A percentile compares a stretch with the other conserved stretches of the same genome.
These are phyloP conservation scores for Simalia tracyae DNA, from an alignment of 2,797 vertebrate species.

Conservation along the genomic window DNA sequence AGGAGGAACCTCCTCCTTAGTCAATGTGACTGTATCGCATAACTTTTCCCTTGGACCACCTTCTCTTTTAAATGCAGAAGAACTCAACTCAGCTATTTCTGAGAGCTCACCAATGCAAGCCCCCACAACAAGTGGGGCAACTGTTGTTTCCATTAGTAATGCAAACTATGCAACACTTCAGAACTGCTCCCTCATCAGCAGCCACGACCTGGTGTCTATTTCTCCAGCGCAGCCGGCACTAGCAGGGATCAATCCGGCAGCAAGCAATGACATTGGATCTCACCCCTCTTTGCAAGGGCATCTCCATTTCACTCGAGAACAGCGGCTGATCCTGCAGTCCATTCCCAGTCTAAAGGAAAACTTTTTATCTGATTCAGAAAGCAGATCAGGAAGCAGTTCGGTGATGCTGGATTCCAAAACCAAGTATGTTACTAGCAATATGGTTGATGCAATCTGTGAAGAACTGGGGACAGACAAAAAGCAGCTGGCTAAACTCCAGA, in stretches of 20 bases:
- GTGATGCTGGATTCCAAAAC: conserved; percentile 82
- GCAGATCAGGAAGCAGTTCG: conserved; percentile 76
- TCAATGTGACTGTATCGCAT: conserved; percentile 74
- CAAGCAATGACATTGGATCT: conserved; percentile 66
- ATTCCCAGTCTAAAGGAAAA: conserved; percentile 81
- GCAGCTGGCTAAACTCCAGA: conserved; percentile 94
- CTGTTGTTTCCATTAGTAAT: conserved; percentile 83
- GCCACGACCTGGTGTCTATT: conserved; percentile 85
- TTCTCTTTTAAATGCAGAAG: conserved; percentile 74
- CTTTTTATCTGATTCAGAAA: conserved; percentile 85
- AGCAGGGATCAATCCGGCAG: conserved; percentile 67
- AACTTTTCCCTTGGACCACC: conserved; percentile 79
- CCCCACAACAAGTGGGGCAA: conserved; percentile 79
- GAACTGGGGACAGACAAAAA: conserved; percentile 91
- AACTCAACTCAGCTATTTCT: conserved; percentile 78
- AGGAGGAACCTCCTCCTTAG: conserved; percentile 72
- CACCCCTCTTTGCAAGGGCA: conserved; percentile 75
- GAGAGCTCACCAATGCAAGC: conserved; percentile 76
- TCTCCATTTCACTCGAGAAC: conserved; percentile 83
- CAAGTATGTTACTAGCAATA: conserved; percentile 82
- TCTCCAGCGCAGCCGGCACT: conserved; percentile 77
- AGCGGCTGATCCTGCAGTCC: conserved; percentile 81
- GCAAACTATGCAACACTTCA: conserved; percentile 82
- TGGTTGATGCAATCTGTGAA: conserved; percentile 88
- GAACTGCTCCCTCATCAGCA: conserved; percentile 88